phyloP scores from a whole-genome alignment of 2,113 vertebrate species.

The Anarhynchus alexandrinus region DNA sequence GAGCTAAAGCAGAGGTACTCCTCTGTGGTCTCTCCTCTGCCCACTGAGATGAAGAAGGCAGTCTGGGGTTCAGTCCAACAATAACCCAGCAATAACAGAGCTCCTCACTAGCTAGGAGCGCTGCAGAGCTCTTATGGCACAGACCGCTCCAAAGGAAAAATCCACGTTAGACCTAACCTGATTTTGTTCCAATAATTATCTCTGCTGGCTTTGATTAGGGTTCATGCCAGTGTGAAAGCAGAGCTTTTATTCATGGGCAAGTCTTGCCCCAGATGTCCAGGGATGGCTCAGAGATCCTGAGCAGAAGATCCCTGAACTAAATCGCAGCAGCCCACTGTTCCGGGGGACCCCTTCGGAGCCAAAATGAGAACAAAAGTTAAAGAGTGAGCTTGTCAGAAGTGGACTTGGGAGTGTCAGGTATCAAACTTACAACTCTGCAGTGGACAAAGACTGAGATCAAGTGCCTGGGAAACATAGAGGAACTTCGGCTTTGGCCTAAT shows the following conservation, averaged over 20 bases:
- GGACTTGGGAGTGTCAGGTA: neutral
- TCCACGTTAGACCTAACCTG: neutral
- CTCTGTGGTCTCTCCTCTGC: neutral
- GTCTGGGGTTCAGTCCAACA: neutral
- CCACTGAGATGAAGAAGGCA: neutral
- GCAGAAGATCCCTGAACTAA: neutral
- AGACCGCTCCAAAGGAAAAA: neutral
- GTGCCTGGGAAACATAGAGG: neutral
- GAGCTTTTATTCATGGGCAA: neutral
- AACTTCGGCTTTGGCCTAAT: neutral
- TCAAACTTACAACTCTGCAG: neutral
- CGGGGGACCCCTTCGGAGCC: neutral
- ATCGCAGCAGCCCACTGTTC: neutral
- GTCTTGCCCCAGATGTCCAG: neutral
- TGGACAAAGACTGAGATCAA: neutral
- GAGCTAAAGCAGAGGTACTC: neutral
- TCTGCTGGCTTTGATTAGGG: neutral
- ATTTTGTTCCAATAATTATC: neutral
- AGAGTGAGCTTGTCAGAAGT: neutral
- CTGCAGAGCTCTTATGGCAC: neutral
- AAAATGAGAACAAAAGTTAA: neutral
- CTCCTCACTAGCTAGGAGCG: neutral
- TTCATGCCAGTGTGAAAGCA: neutral
- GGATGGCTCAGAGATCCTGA: neutral
- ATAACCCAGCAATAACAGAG: neutral